phyloP scores from a whole-genome alignment of 2,797 vertebrate species.

The Aplochiton taeniatus region DNA sequence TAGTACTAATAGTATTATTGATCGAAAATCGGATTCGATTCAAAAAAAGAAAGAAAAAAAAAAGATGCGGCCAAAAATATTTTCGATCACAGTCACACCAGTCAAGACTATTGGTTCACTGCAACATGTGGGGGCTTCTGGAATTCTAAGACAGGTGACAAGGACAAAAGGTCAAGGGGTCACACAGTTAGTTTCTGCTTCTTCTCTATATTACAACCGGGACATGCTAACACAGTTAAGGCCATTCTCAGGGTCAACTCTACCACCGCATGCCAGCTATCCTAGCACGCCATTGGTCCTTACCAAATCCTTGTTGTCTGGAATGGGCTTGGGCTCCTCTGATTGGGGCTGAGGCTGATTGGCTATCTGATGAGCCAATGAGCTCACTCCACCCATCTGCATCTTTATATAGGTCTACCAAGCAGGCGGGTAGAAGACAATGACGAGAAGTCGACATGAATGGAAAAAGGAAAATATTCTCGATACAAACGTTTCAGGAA shows the following conservation, averaged over 20 bases:
- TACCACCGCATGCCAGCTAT: constrained; percentile 32
- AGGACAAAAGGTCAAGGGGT: no score
- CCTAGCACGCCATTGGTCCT: constrained; percentile 62
- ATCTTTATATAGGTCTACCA: constrained; percentile 92
- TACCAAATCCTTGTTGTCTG: constrained; percentile 95
- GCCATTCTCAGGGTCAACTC: constrained; percentile 11
- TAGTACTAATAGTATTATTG: no score
- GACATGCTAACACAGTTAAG: background rate
- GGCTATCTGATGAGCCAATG: constrained; percentile 95
- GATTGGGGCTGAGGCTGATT: constrained; percentile 88
- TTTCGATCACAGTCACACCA: no score
- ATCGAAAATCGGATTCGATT: no score
- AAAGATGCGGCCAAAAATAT: no score
- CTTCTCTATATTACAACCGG: constrained; percentile 5
- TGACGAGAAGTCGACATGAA: constrained; percentile 35
- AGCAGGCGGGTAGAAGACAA: constrained; percentile 39
- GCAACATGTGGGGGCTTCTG: no score
- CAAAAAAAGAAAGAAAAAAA: no score
- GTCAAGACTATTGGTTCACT: no score
- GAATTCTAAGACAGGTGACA: no score
- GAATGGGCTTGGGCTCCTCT: constrained; percentile 84
- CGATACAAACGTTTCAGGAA: no score
- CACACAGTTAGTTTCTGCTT: no score
- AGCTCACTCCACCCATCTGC: constrained; percentile 96
- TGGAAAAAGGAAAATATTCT: constrained; percentile 43